Conservation (phyloP, 2,113 vertebrate species). For the Collichthys lucidus region DNA sequence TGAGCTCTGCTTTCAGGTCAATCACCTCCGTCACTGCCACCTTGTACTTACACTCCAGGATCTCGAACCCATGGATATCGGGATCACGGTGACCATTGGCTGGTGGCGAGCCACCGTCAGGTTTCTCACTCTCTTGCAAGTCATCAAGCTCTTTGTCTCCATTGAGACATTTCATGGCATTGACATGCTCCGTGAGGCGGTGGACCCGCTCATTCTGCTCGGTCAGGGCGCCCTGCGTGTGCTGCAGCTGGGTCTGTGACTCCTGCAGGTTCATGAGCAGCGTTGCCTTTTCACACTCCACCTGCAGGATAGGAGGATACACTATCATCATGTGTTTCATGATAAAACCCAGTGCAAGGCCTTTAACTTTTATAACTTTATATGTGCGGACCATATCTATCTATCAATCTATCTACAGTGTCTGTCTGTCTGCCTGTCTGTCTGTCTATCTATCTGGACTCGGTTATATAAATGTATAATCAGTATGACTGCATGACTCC, state of each 20-base stretch:
- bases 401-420: no score
- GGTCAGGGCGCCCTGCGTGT: conserved; percentile 94
- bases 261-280: conserved; percentile 94
- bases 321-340: neutral
- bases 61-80: conserved; percentile 92
- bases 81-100: conserved; percentile 83
- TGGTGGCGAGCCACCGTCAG: conserved; percentile 74
- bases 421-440: no score
- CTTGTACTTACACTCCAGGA: conserved; percentile 97
- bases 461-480: no score
- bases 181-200: conserved; percentile 91
- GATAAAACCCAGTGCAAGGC: neutral
- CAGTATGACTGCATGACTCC: no score
- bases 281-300: conserved; percentile 93
- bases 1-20: conserved; percentile 97
- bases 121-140: conserved; percentile 89
- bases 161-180: conserved; percentile 88
- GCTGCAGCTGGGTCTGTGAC: conserved; percentile 95
- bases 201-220: conserved; percentile 93
- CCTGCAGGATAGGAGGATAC: conserved; percentile 80
- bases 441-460: no score
- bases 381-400: neutral
- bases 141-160: conserved; percentile 89
- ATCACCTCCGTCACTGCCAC: conserved; percentile 98
- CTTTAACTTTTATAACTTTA: neutral